Conservation (phyloP, 1,140 invertebrate genomes). For the Colletes latitarsis region DNA sequence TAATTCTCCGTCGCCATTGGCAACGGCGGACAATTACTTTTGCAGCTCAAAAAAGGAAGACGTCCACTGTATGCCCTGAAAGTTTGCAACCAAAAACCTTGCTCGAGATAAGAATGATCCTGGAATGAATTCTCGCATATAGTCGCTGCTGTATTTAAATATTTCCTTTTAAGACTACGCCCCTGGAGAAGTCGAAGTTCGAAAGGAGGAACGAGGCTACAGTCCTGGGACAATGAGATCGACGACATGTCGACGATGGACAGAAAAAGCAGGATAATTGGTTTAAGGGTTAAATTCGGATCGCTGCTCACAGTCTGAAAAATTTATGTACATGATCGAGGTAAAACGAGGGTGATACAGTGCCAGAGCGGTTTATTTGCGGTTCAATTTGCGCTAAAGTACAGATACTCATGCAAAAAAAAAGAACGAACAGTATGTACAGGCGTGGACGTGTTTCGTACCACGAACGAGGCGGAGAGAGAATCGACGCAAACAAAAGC, state of each 20-base stretch:
- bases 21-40: no score
- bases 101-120: no score
- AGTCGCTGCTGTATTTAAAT: no score
- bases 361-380: conserved; percentile 40
- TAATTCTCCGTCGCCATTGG: no score
- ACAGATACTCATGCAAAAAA: conserved; percentile 41
- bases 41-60: no score
- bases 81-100: no score
- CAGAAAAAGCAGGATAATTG: background rate
- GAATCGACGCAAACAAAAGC: conserved; percentile 9
- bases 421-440: conserved; percentile 27
- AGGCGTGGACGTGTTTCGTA: conserved; percentile 9
- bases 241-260: no score
- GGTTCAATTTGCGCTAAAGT: conserved; percentile 43
- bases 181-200: no score
- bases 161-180: no score
- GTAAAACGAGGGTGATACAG: conserved; percentile 25
- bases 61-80: no score
- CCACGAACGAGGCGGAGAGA: conserved; percentile 4
- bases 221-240: no score
- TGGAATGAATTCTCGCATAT: no score
- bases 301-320: conserved; percentile 17
- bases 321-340: background rate
- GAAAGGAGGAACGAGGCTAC: background rate
- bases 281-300: conserved; percentile 22